phyloP scores from a whole-genome alignment of 2,888 invertebrate species.

The Epinotia brunnichana region DNA sequence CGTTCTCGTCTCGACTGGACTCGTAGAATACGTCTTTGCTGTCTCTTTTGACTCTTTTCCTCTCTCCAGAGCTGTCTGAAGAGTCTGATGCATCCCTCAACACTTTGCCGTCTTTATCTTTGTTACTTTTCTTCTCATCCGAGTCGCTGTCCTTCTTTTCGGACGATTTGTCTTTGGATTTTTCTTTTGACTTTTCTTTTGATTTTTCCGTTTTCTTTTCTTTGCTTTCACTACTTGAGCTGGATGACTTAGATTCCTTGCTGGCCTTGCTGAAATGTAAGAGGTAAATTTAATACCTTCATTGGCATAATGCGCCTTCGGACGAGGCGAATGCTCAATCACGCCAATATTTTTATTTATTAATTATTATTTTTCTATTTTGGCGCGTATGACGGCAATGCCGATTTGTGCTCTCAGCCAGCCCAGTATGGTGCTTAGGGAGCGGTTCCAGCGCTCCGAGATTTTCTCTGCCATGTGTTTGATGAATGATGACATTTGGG shows the following conservation, averaged over 20 bases:
- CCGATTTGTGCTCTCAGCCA: too few relatives aligned
- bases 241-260: not conserved
- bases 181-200: constrained; percentile 47
- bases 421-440: too few relatives aligned
- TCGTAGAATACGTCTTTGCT: constrained; percentile 64
- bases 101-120: constrained; percentile 31
- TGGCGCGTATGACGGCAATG: too few relatives aligned
- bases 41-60: constrained; percentile 41
- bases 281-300: not conserved
- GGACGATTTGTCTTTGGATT: constrained; percentile 37
- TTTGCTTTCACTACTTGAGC: constrained; percentile 7
- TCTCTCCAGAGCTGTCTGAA: constrained; percentile 36
- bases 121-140: constrained; percentile 41
- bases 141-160: constrained; percentile 43
- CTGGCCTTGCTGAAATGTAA: constrained; percentile 40
- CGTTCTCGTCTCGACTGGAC: constrained; percentile 74
- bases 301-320: too few relatives aligned
- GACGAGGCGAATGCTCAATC: too few relatives aligned
- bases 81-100: constrained; percentile 38
- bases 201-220: constrained; percentile 16
- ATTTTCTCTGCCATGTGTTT: too few relatives aligned
- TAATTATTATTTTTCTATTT: too few relatives aligned
- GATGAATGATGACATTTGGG: too few relatives aligned
- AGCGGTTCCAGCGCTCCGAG: too few relatives aligned
- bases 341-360: too few relatives aligned